A percentile compares a stretch with the other conserved stretches of the same genome.
phyloP scores from a whole-genome alignment of 2,888 invertebrate species.

The Erannis defoliaria region DNA sequence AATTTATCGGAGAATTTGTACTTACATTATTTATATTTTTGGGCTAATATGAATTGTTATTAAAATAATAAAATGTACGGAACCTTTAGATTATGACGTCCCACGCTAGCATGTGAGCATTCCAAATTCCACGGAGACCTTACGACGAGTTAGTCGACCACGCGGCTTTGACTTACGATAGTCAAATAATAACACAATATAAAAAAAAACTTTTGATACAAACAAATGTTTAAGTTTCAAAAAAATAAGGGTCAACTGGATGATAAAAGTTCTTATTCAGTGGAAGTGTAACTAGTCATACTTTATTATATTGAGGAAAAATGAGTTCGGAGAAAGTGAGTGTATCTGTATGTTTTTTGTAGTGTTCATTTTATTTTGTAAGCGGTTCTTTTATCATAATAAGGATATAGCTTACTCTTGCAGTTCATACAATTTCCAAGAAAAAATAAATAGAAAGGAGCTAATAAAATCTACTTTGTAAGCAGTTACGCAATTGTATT shows the following conservation, averaged over 20 bases:
- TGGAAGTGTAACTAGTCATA: not conserved
- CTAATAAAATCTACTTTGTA: too few relatives aligned
- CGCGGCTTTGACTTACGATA: constrained; percentile 22
- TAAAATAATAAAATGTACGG: not conserved
- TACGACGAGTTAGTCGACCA: constrained; percentile 32
- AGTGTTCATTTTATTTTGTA: constrained; percentile 2
- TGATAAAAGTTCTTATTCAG: not conserved
- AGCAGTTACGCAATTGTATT: too few relatives aligned
- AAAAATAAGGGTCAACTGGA: not conserved
- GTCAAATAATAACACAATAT: constrained; percentile 3
- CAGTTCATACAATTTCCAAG: too few relatives aligned
- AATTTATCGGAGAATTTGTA: too few relatives aligned
- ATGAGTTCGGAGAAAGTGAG: constrained; percentile 35
- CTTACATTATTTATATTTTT: too few relatives aligned
- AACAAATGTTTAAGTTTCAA: constrained; percentile 5
- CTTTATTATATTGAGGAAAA: constrained; percentile 12
- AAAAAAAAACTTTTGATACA: constrained; percentile 3
- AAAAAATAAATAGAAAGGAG: too few relatives aligned
- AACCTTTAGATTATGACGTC: constrained; percentile 7
- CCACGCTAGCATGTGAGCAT: constrained; percentile 21
- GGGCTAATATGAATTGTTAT: too few relatives aligned
- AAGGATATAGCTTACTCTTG: too few relatives aligned
- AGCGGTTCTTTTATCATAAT: not conserved
- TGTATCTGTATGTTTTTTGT: constrained; percentile 1
- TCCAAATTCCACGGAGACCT: constrained; percentile 35